These are phyloP conservation scores for Semnornis frantzii DNA, from an alignment of 2,113 vertebrate genomes.

Conservation along the genomic window DNA sequence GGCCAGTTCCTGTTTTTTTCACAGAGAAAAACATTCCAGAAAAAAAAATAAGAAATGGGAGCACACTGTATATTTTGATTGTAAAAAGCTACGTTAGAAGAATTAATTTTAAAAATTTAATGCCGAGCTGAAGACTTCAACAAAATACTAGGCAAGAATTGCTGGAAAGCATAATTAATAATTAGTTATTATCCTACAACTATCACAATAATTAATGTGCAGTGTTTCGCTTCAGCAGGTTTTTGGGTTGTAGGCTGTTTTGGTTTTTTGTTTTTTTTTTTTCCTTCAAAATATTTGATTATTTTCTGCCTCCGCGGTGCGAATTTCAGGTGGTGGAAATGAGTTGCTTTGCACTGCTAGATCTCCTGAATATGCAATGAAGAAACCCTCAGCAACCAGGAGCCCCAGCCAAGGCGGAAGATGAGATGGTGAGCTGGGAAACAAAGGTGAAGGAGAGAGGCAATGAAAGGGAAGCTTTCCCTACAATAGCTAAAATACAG, in stretches of 20 bases:
- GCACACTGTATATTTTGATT: background rate
- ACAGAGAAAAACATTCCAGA: background rate
- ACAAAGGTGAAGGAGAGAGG: constrained; percentile 60
- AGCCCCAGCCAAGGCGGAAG: constrained; percentile 47
- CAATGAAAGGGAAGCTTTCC: constrained; percentile 16
- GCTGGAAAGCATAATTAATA: constrained; percentile 58
- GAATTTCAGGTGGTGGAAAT: constrained; percentile 63
- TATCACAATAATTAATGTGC: constrained; percentile 61
- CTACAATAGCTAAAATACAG: constrained; percentile 32
- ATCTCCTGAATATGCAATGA: constrained; percentile 71
- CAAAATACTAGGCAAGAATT: constrained; percentile 3
- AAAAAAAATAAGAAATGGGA: background rate
- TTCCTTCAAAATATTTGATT: constrained; percentile 62
- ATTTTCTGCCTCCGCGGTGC: constrained; percentile 39
- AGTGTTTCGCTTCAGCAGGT: constrained; percentile 35
- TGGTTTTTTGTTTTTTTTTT: no score
- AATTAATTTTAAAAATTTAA: constrained; percentile 26
- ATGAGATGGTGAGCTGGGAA: constrained; percentile 31
- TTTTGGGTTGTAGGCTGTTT: background rate
- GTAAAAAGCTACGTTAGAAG: constrained; percentile 18
- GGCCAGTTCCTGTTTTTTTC: background rate
- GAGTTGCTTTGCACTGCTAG: constrained; percentile 54
- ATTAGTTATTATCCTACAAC: constrained; percentile 59
- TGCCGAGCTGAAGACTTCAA: background rate
- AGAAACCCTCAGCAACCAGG: constrained; percentile 40